Base-by-base conservation (phyloP, 2,113 vertebrate genomes). In the Oreochromis tanganicae region DNA sequence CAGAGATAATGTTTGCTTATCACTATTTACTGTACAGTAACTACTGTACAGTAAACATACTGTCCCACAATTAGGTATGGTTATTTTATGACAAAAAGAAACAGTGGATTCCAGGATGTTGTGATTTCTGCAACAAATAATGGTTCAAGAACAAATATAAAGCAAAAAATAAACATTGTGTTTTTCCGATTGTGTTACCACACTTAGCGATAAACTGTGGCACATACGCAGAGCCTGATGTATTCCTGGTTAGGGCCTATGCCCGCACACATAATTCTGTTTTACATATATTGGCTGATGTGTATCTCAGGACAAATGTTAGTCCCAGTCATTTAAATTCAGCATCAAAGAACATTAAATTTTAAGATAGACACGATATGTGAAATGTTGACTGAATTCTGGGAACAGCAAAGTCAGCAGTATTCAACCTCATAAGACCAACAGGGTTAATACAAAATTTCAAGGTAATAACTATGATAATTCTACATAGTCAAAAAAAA, bases 1-100 rank as follows among this genome's bases (percentile, higher is more conserved):
- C 57, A 57, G 55, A 84, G 71, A 82, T 41, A 63, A 81, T 90
- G 75, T 85, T 85, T 88, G 79, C 32, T 84, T 86, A 75, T 81
- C 56, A 17, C 6, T 85, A 54, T 91, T 85, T 91, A 85, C 43
- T 82, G 80, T 14, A 57, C 50, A 86, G 56, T 19, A 50, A 78
- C 73, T 78, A 38, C 36, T 68, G 56, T 17, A 4, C 27, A 21
- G 68, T 19, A 19, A 56, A 75, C 54, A 84, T 5, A 75, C 24
- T 75, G 71, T 12, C 57, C 75, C 7, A 54, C 43, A 50, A 61
- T 61, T 6, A 46, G 6, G 9, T 61, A 46, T 38, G 5, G 4
- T 16, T 63, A 57, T 57, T 75, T 88, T 56, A 81, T 11, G 71
- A 43, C 48, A 61, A 41, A 43, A 85, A 61, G 9, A 24, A 46